Evolutionary conservation across 2,113 vertebrate species (phyloP), one percentile per base, ranked within the genome.

Genomic region (Manacus vitellinus): DNA sequence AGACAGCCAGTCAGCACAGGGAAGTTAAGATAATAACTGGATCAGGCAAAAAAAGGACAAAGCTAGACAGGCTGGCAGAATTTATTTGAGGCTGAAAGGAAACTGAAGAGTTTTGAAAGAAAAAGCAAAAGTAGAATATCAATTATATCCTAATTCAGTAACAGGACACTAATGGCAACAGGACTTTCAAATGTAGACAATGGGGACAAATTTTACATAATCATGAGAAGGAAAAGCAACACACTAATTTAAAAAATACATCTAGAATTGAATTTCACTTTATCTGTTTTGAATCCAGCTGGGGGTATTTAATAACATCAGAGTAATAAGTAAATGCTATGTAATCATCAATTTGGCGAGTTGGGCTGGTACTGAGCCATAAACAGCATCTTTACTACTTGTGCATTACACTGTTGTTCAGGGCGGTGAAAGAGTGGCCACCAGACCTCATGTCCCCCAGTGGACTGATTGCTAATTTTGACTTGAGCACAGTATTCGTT

Each of bases 271-370:
- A 81, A 78, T 91, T 95, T 89, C 17, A 72, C 15, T 91, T 95
- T 49, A 55, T 81, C 59, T 90, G 51, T 61, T 78, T 94, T 78
- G 74, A 79, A 76, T 95, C 74, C 70, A 85, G 33, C 39, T 85
- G 85, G 19, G 24, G 6, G 28, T 85, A 52, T 85, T 94, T 91
- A 75, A 68, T 87, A 92, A 89, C 74, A 61, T 74, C 70, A 49
- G 52, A 78, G 33, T 59, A 86, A 55, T 92, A 91, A 92, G 54
- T 94, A 85, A 90, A 76, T 88, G 61, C 63, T 86, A 46, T 90
- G 68, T 78, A 95, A 96, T 85, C 61, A 87, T 52, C 33, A 31
- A 0, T 92, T 95, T 89, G 66, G 77, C 15, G 3, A 91, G n/a
- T 78, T 78, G 54, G 37, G 49, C 49, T 79, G 75, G 46, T 58